phyloP scores from a whole-genome alignment of 2,797 vertebrate species.

The Melanitta fusca region DNA sequence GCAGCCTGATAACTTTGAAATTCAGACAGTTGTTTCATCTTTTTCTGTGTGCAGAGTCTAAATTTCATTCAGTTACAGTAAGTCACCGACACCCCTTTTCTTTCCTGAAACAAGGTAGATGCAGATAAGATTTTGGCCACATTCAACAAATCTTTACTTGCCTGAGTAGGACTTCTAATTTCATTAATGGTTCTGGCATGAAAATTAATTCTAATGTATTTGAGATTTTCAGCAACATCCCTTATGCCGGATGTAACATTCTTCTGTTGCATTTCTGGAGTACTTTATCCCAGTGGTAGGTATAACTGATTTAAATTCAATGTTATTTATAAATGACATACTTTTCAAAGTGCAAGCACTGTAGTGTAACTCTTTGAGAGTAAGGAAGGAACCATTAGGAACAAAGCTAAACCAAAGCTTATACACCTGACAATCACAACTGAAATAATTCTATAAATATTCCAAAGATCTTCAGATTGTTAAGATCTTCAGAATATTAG shows the following conservation, averaged over 20 bases:
- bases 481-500: not conserved
- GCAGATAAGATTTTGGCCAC: not conserved
- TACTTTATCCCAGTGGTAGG: not conserved
- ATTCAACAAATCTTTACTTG: not conserved
- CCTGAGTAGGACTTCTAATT: not conserved
- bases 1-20: not conserved
- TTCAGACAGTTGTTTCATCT: not conserved
- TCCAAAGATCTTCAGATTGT: too few species aligned
- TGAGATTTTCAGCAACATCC: not conserved
- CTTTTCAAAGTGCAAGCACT: not conserved
- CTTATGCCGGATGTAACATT: not conserved
- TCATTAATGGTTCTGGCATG: not conserved
- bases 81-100: not conserved
- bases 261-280: not conserved
- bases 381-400: not conserved
- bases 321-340: not conserved
- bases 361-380: not conserved
- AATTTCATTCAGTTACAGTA: not conserved
- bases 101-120: not conserved
- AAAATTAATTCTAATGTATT: not conserved
- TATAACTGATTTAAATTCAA: not conserved
- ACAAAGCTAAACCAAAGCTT: not conserved
- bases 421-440: not conserved
- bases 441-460: not conserved
- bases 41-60: not conserved